Base-by-base conservation (phyloP, 2,888 invertebrate species). In the Eilema caniola region DNA sequence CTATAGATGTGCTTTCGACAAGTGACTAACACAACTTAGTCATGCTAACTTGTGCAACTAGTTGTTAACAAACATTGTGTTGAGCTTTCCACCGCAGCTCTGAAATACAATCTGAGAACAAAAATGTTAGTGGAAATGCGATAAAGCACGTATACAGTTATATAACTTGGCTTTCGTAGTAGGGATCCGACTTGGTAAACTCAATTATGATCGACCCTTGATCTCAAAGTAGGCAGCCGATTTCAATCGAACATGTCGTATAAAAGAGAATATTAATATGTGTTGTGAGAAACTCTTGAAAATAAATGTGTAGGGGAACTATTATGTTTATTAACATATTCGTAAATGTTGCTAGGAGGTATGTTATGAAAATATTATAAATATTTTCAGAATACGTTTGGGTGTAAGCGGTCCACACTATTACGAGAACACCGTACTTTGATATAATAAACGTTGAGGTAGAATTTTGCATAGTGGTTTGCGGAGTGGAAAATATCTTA, bases 171-270 rank as follows among this genome's bases (percentile, higher is more conserved):
- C 69, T 75, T 73, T 65, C 66, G 71, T 75, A 73, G 74, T 69
- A 74, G 80, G 75, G 78, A 71, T 71, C 73, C 71, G 71, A 79
- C 82, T 83, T 82, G 70, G 73, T 76, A 79, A 85, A 88, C 85
- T 89, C 88, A 90, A 91, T 91, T 91, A 89, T 85, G 82, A 82
- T 80, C 90, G 89, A 90, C 90, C 91, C 83, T 79, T 88, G 89
- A 89, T 86, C 89, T 86, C 76, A 71, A 76, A 69, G 83, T 74
- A 79, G 80, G 68, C 78, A 83, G 78, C 84, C 5, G 25, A 25
- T 24, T 23, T 12, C 57, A 59, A 53, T n/a, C 83, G 84, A 84
- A 85, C 82, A 78, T 82, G 82, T 79, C 72, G 75, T 79, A 75
- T 79, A 69, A 60, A 20, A 23, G 31, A 31, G 5, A 65, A 64